These are phyloP conservation scores for Agriopis marginaria DNA, from an alignment of 2,888 invertebrate genomes.

Conservation along the genomic window DNA sequence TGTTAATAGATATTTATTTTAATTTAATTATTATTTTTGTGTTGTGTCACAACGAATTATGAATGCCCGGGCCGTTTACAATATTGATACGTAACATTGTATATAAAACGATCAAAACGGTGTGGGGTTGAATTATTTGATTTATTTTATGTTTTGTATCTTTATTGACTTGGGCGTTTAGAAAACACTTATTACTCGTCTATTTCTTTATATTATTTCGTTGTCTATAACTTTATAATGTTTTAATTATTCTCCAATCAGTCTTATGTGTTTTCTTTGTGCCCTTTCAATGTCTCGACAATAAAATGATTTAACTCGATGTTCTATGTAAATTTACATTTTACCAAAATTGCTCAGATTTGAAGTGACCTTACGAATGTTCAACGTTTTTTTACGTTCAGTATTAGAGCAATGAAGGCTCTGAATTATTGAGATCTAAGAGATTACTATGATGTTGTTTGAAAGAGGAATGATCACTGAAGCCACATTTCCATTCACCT, in stretches of 20 bases:
- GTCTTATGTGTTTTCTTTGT: constrained; percentile 27
- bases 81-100: constrained; percentile 60
- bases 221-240: neutral
- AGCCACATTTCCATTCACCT: constrained; percentile 43
- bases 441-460: constrained; percentile 30
- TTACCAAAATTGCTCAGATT: constrained; percentile 61
- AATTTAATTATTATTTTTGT: constrained; percentile 70
- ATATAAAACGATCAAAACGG: constrained; percentile 63
- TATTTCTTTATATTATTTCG: neutral
- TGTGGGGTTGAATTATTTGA: constrained; percentile 49
- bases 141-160: constrained; percentile 8
- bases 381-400: constrained; percentile 43
- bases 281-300: constrained; percentile 32
- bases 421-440: constrained; percentile 13
- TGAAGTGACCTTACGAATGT: constrained; percentile 63
- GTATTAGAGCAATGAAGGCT: constrained; percentile 41
- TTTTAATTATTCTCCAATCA: neutral
- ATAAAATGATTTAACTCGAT: constrained; percentile 15
- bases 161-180: constrained; percentile 32
- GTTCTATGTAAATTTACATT: constrained; percentile 36
- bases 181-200: constrained; percentile 36
- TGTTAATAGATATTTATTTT: constrained; percentile 81
- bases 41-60: constrained; percentile 79
- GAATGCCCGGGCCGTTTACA: constrained; percentile 47
- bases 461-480: constrained; percentile 24